phyloP scores from a whole-genome alignment of 2,888 invertebrate genomes.

The Trachelus tabidus region DNA sequence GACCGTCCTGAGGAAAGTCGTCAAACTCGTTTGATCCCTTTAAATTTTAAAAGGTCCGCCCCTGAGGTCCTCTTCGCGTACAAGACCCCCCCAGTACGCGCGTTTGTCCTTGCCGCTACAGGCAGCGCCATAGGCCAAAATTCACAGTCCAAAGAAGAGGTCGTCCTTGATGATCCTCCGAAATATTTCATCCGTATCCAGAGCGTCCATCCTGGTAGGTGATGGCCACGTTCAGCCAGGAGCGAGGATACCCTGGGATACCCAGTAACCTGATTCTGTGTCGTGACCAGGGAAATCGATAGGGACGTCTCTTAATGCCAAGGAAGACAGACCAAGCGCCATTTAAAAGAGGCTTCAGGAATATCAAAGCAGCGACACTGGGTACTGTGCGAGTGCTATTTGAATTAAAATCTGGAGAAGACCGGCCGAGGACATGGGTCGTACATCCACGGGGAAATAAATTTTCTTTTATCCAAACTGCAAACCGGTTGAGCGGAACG shows the following conservation, averaged over 20 bases:
- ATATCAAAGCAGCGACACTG: not conserved
- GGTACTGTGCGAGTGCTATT: not conserved
- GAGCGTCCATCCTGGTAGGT: not conserved
- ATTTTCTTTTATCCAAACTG: not conserved
- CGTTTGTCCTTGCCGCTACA: not conserved
- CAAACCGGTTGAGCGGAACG: not conserved
- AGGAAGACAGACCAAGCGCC: not conserved
- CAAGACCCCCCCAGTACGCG: not conserved
- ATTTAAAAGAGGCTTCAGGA: not conserved
- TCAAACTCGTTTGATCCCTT: conserved; percentile 21
- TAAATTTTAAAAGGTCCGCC: conserved; percentile 20
- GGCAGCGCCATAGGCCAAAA: not conserved
- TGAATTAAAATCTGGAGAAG: not conserved
- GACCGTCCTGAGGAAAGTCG: not conserved
- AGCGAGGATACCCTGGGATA: not conserved
- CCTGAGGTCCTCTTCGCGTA: not conserved
- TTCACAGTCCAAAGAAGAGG: not conserved
- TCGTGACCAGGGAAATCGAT: not conserved
- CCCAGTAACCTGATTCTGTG: not conserved
- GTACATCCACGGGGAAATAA: not conserved
- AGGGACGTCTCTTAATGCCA: not conserved
- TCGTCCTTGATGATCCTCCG: not conserved
- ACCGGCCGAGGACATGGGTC: not conserved
- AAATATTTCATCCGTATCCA: not conserved
- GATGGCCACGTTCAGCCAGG: not conserved